Evolutionary conservation across 2,113 vertebrate genomes (phyloP), one percentile per base, ranked within the genome.

Genomic region (Petromus typicus): DNA sequence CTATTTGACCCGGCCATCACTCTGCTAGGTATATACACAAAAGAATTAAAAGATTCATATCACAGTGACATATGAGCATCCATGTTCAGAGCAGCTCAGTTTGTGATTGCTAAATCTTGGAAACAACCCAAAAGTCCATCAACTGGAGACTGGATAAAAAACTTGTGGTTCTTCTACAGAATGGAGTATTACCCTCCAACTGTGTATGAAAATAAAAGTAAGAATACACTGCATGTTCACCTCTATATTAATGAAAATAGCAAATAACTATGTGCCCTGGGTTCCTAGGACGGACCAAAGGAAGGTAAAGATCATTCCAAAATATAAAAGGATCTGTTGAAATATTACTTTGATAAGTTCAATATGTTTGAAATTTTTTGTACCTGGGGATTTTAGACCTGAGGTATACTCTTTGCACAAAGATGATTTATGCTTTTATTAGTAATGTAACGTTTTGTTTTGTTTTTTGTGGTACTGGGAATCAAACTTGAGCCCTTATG

Each of bases 291-390:
- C 34, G 71, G 69, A 45, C 90, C 87, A 61, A 94, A 96, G 69
- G 75, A 88, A 81, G 32, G 30, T 73, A 48, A 94, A 97, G 83
- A 81, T 93, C 88, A 92, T 86, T 93, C 71, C 40, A 93, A 79
- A 95, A 78, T 82, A 78, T 87, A 90, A 94, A 86, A 94, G 57
- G 48, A 79, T 87, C 94, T 96, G 57, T 94, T 97, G 95, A 97
- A 96, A 71, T 67, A 95, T 93, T 96, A 92, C 57, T 87, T 83
- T 56, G 63, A 37, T 69, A 82, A 85, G 66, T 64, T 82, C 43
- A 89, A 43, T 45, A 32, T 4, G 27, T 67, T 97, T 96, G 92
- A 87, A 85, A 75, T 6, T 85, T 86, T 91, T 89, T 69, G 90
- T 88, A 71, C 56, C 66, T n/a, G 64, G 66, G n/a, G 43, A 57